Percentiles rank a stretch among this genome's conserved stretches.
These are phyloP conservation scores for Delia radicum DNA, from an alignment of 1,140 invertebrate genomes.

Conservation along the genomic window DNA sequence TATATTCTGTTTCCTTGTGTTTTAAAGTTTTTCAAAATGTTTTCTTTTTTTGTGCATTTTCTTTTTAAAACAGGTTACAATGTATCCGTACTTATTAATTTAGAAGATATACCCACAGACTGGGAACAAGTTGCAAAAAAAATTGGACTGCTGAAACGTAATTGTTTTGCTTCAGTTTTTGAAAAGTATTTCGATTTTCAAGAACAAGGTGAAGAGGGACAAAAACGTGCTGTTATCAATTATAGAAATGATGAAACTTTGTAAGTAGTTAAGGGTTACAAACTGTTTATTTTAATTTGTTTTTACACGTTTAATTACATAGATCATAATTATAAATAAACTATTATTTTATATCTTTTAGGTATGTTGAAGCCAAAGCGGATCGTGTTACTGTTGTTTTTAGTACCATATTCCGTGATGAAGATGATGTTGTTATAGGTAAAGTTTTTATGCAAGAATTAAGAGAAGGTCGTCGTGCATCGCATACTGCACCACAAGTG, in stretches of 20 bases:
- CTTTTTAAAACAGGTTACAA: slow-evolving; percentile 75
- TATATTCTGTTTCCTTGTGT: not conserved
- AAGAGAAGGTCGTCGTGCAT: slow-evolving; percentile 94
- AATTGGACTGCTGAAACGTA: slow-evolving; percentile 92
- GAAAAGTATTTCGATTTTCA: slow-evolving; percentile 99
- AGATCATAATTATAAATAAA: slow-evolving; percentile 1
- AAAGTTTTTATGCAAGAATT: slow-evolving; percentile 99
- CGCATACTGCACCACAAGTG: slow-evolving; percentile 90
- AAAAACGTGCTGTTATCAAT: slow-evolving; percentile 95
- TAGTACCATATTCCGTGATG: slow-evolving; percentile 97
- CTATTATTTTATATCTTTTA: slow-evolving; percentile 32
- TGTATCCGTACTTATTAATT: slow-evolving; percentile 89
- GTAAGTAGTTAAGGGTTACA: slow-evolving; percentile 64
- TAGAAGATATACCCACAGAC: slow-evolving; percentile 88
- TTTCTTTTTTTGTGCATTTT: not conserved
- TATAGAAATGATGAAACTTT: slow-evolving; percentile 99
- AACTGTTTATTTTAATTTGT: not conserved
- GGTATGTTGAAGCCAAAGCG: slow-evolving; percentile 96
- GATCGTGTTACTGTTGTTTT: slow-evolving; percentile 99
- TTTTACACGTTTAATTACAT: not conserved
- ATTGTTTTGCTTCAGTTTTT: slow-evolving; percentile 99
- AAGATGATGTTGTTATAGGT: slow-evolving; percentile 97
- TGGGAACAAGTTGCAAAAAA: slow-evolving; percentile 88
- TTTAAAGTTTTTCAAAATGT: not conserved
- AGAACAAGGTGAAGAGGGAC: slow-evolving; percentile 84